Evolutionary conservation across 2,888 invertebrate species (phyloP).

Genomic region (Drosophila prostipennis): DNA sequence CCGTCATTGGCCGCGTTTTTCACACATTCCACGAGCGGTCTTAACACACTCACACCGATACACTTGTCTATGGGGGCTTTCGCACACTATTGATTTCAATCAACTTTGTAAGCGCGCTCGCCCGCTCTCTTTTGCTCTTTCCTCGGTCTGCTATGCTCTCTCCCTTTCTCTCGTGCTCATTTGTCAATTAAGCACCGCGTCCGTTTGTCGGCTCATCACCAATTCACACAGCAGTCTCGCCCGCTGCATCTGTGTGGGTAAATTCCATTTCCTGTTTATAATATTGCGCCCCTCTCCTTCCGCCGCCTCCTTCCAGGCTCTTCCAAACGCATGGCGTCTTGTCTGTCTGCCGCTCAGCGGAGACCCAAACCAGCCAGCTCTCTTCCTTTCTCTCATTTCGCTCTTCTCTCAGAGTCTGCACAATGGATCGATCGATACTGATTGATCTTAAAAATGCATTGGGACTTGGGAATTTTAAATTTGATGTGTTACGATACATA

Average conservation of each 20-base stretch:
- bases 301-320: slow-evolving; percentile 24
- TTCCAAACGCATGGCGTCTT: slow-evolving; percentile 31
- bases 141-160: not conserved
- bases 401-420: slow-evolving; percentile 16
- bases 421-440: slow-evolving; percentile 4
- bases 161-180: slow-evolving; percentile 58
- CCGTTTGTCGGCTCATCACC: slow-evolving; percentile 68
- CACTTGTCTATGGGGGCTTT: slow-evolving; percentile 42
- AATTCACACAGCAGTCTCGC: slow-evolving; percentile 42
- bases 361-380: slow-evolving; percentile 29
- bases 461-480: not conserved
- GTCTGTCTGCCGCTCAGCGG: slow-evolving; percentile 25
- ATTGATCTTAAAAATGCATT: not conserved
- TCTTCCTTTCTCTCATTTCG: slow-evolving; percentile 11
- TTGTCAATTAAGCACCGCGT: slow-evolving; percentile 75
- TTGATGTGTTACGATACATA: too few relatives aligned
- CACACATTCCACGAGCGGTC: slow-evolving; percentile 71
- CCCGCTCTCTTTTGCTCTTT: slow-evolving; percentile 38
- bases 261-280: slow-evolving; percentile 80
- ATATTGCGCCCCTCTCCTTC: slow-evolving; percentile 54
- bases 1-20: slow-evolving; percentile 80
- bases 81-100: slow-evolving; percentile 75
- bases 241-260: slow-evolving; percentile 59
- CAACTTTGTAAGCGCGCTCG: slow-evolving; percentile 57
- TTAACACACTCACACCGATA: slow-evolving; percentile 43